Evolutionary conservation across 2,797 vertebrate species (phyloP).

Genomic region (Ptychobarbus kaznakovi): DNA sequence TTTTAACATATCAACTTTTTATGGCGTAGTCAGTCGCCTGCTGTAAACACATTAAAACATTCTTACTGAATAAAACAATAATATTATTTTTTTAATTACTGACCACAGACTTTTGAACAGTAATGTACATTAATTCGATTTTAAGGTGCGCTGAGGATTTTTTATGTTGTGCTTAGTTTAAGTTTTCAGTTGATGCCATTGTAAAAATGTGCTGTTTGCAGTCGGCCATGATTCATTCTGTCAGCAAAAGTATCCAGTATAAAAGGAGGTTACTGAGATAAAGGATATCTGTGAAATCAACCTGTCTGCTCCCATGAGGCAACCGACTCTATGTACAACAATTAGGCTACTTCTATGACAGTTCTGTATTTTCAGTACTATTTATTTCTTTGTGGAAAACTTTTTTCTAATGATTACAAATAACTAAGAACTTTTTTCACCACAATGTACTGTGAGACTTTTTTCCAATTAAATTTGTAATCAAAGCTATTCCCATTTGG

Average conservation of each 20-base stretch:
- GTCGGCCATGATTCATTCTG: neutral
- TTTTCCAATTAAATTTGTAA: neutral
- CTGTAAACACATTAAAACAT: too few relatives aligned
- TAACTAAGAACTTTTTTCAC: neutral
- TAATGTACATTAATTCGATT: neutral
- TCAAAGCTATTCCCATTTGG: conserved; percentile 7
- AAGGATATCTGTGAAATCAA: neutral
- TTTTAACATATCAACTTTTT: neutral
- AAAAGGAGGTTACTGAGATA: neutral
- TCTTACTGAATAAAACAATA: neutral
- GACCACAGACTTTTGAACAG: neutral
- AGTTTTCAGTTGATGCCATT: neutral
- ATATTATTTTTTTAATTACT: too few relatives aligned
- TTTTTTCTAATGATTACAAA: neutral
- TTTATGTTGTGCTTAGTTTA: neutral
- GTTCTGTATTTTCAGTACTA: neutral
- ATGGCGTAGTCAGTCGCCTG: neutral
- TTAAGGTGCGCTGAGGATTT: neutral
- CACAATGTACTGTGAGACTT: neutral
- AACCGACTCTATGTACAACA: neutral
- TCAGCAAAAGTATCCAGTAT: neutral
- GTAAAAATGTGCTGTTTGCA: neutral
- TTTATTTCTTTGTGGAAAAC: neutral
- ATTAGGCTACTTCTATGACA: neutral
- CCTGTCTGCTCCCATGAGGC: neutral